Percentiles rank a stretch among this genome's conserved stretches.
phyloP scores from a whole-genome alignment of 2,797 vertebrate genomes.

The Anguilla megastoma region DNA sequence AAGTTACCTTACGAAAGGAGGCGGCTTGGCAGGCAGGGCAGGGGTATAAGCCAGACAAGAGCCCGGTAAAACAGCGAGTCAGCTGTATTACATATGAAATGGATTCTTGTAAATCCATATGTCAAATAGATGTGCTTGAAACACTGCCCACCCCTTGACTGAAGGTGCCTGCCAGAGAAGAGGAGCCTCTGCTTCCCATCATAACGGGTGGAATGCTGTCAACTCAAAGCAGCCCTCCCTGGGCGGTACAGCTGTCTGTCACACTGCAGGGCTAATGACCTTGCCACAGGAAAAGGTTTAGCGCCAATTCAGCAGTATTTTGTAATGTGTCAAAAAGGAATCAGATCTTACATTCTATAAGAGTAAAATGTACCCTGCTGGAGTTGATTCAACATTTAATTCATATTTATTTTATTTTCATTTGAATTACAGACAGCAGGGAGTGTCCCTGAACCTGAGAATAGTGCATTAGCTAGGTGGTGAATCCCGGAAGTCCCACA shows the following conservation, averaged over 20 bases:
- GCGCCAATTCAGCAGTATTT: background rate
- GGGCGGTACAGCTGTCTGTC: background rate
- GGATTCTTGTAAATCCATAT: too few species aligned
- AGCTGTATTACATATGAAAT: too few species aligned
- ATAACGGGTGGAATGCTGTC: too few species aligned
- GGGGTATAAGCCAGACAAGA: too few species aligned
- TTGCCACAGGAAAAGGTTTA: background rate
- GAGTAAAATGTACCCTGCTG: background rate
- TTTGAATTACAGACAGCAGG: background rate
- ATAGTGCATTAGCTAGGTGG: background rate
- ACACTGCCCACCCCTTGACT: too few species aligned
- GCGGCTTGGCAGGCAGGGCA: too few species aligned
- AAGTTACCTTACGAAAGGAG: too few species aligned
- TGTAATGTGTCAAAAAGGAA: background rate
- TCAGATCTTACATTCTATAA: background rate
- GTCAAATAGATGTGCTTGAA: too few species aligned
- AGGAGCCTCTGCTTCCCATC: too few species aligned
- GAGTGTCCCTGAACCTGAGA: background rate
- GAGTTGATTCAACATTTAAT: background rate
- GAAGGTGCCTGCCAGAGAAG: too few species aligned
- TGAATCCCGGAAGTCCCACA: background rate
- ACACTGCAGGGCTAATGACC: background rate
- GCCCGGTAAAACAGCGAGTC: too few species aligned
- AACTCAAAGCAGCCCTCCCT: background rate
- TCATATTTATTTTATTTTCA: background rate